Base-by-base conservation (phyloP, 2,888 invertebrate genomes). In the Drosophila borborema region DNA sequence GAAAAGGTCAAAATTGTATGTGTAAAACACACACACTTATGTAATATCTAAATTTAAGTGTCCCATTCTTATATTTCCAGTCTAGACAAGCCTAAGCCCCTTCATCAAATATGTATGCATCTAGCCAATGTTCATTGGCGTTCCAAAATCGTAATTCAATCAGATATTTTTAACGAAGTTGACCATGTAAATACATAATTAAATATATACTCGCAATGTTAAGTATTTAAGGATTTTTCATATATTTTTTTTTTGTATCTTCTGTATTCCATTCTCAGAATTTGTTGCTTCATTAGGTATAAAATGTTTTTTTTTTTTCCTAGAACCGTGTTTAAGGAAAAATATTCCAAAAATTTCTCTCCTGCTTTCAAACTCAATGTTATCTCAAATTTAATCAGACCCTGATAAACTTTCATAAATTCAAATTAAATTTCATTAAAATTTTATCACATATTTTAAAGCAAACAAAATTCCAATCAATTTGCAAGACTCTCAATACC, bases 401-500 rank as follows among this genome's bases (percentile, higher is more conserved):
- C 10, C 49, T 51, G 14, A 12, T 18, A 51, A 51, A 14, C 7
- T 51, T n/a, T 34, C 18, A 51, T 18, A n/a, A n/a, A 5, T 3
- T 5, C 8, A 10, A 36, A 36, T 28, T 28, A 45, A 41, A 55
- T 41, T 38, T 55, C n/a, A 14, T 28, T 48, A 16, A 3, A 16
- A 14, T 46, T 28, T 23, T 3, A 41, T 64, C 23, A 53, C 51
- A 48, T 28, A 28, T 28, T 28, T 28, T 28, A 28, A 28, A 28
- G 64, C 58, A 55, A 31, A 34, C 55, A 14, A 56, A 70, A 60
- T 55, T 74, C 56, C 64, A 74, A 74, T 79, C 80, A 74, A 77
- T 79, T 79, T 64, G 59, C 28, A 51, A 51, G 49, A n/a, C 28
- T 34, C 28, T 18, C 20, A 6, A 41, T 28, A 18, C 28, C 56